Percentiles rank a stretch among this genome's conserved stretches.
Conservation (phyloP, 2,113 vertebrate species). For the Anhinga anhinga region DNA sequence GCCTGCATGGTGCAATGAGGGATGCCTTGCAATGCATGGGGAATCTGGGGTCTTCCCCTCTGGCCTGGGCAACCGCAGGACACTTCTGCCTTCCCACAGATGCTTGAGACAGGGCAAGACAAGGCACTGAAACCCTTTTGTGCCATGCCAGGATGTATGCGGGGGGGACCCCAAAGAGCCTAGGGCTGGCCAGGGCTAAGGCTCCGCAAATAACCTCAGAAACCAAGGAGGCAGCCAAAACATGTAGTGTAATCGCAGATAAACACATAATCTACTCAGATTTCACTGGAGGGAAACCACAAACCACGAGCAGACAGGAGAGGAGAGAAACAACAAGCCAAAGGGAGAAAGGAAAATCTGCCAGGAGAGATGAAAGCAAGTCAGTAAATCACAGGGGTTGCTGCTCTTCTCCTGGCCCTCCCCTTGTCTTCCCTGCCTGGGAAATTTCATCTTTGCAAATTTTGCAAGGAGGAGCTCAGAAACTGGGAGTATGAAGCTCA, state of each 20-base stretch:
- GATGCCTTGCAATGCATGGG: neutral
- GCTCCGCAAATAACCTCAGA: slow-evolving; percentile 6
- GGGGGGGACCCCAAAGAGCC: neutral
- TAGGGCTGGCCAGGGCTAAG: neutral
- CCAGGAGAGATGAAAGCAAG: neutral
- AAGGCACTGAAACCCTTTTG: neutral
- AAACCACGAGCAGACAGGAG: slow-evolving; percentile 24
- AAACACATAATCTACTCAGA: slow-evolving; percentile 47
- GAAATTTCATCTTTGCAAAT: neutral
- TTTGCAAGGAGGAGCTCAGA: neutral
- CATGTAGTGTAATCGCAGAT: neutral
- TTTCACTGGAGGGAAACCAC: slow-evolving; percentile 9
- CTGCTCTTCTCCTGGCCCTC: neutral
- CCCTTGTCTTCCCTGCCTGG: neutral
- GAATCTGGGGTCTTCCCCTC: neutral
- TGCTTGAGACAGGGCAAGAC: neutral
- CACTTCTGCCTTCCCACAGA: neutral
- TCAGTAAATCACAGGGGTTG: neutral
- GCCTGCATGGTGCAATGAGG: accelerated
- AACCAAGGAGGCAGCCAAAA: slow-evolving; percentile 18
- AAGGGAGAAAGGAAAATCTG: slow-evolving; percentile 3
- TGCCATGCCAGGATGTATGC: neutral
- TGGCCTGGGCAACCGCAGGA: neutral
- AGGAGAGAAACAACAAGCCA: neutral
- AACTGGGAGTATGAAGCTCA: neutral